These are phyloP conservation scores for Elaphurus davidianus DNA, from an alignment of 2,113 vertebrate species.

Conservation along the genomic window DNA sequence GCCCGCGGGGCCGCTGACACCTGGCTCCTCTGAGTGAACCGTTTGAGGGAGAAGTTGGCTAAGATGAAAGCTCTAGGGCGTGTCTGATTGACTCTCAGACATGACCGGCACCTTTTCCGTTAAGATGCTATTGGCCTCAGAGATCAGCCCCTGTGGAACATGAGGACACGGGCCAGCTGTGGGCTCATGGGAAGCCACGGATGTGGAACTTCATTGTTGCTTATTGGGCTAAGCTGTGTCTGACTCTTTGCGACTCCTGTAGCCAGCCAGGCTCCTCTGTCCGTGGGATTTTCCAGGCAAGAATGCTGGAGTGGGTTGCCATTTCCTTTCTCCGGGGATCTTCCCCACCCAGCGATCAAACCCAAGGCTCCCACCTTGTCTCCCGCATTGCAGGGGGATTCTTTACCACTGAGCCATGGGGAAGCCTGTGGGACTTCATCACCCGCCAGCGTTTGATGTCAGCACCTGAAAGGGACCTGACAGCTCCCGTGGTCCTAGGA, in stretches of 20 bases:
- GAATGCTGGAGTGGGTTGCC: no score
- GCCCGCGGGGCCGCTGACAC: accelerated
- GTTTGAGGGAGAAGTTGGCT: not conserved
- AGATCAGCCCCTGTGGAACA: not conserved
- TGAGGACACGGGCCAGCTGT: accelerated
- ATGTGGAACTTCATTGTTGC: not conserved
- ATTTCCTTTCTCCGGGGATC: no score
- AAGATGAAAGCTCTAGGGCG: not conserved
- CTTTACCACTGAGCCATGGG: not conserved
- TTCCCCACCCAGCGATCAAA: no score
- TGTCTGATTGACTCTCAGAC: not conserved
- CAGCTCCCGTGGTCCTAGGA: accelerated
- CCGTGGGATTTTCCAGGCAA: not conserved
- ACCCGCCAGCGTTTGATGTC: not conserved
- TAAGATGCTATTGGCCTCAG: not conserved
- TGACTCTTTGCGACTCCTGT: no score
- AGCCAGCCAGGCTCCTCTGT: not conserved
- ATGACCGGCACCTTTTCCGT: not conserved
- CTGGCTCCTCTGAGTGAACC: not conserved
- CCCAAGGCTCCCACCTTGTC: no score
- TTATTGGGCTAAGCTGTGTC: not conserved
- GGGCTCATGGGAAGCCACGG: accelerated
- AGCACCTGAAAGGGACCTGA: not conserved
- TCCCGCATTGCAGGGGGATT: no score
- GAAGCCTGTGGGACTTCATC: not conserved